phyloP scores from a whole-genome alignment of 1,140 invertebrate species.

The Euura saliciscinereae region DNA sequence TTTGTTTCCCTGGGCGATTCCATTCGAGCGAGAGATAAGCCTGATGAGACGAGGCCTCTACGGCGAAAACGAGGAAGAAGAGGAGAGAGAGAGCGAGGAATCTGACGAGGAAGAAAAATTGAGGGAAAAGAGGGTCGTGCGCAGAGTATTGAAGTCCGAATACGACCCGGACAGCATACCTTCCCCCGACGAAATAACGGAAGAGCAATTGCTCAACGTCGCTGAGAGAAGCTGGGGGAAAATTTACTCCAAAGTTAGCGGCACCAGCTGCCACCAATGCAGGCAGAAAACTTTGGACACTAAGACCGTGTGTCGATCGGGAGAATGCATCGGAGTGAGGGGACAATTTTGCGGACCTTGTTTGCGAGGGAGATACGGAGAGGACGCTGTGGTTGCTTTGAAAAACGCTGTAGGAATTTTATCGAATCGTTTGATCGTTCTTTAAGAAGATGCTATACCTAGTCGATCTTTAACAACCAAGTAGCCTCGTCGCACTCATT shows the following conservation, averaged over 20 bases:
- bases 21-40: conserved; percentile 28
- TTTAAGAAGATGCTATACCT: background rate
- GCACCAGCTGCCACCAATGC: conserved; percentile 57
- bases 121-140: conserved; percentile 15
- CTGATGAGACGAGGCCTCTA: background rate
- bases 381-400: conserved; percentile 50
- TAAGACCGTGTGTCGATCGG: conserved; percentile 57
- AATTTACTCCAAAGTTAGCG: conserved; percentile 40
- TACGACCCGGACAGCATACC: conserved; percentile 35
- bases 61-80: conserved; percentile 23
- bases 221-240: conserved; percentile 38
- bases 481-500: no score
- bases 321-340: conserved; percentile 52
- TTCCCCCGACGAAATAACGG: conserved; percentile 46
- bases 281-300: conserved; percentile 59
- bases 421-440: background rate
- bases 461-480: no score
- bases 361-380: conserved; percentile 56
- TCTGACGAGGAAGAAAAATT: conserved; percentile 10
- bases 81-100: conserved; percentile 24
- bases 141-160: conserved; percentile 18
- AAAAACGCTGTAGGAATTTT: conserved; percentile 50
- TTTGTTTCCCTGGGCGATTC: conserved; percentile 43
- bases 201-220: conserved; percentile 48
- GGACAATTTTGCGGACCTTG: conserved; percentile 62